Base-by-base conservation (phyloP, 2,797 vertebrate genomes). In the Coilia nasus region DNA sequence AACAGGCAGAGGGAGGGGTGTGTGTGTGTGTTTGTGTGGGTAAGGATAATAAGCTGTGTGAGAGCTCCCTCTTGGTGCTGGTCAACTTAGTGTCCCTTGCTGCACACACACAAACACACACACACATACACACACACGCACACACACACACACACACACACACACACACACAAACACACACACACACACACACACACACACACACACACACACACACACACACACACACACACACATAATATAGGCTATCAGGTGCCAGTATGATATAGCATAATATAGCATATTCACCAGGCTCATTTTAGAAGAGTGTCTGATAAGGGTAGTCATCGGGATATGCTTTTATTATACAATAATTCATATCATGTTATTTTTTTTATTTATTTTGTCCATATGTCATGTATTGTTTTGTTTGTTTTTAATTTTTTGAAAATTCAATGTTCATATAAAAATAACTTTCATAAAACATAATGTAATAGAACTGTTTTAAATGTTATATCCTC, bases 41-140 rank as follows among this genome's bases (percentile, higher is more conserved):
- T 80, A 82, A 50, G 23, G 54, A 56, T 85, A 87, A 95, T 94
- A 93, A 75, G 92, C 92, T 93, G 94, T 94, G 90, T 64, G 91
- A 94, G 94, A 95, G 95, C 95, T 95, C 95, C 94, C 95, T 95
- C 95, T 96, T 95, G 93, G 93, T 96, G 95, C 90, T 91, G 92
- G 89, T 91, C 85, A 6, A 89, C 85, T 91, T 86, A 93, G 89
- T 93, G 92, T 91, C 88, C 60, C 78, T 46, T 17, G 19, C 28
- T 19, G 6, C 28, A 35, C 67, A 35, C 28, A 35, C 67, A 71
- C 14, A 78, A 31, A 78, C 71, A 78, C 71, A 78, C 71, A 44
- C 71, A 78, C 35, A 75, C 67, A 78, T 17, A 75, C 67, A 75
- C 28, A 17, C 67, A 31, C 28, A 35, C 2, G 2, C 25, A 14